A percentile compares a stretch with the other conserved stretches of the same genome.
phyloP scores from a whole-genome alignment of 1,140 invertebrate species.

The Listronotus bonariensis region DNA sequence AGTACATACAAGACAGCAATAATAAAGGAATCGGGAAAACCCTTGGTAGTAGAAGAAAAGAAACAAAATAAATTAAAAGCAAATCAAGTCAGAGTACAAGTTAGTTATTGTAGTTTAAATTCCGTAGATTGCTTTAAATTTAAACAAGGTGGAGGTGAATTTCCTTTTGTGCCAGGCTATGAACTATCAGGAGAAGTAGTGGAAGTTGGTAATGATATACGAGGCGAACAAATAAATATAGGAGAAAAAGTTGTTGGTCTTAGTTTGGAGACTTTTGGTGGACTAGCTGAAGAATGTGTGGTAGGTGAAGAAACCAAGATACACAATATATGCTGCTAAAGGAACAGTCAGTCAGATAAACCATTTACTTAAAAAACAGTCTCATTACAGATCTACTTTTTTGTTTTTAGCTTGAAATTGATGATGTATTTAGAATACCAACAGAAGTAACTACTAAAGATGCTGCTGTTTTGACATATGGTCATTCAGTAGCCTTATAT shows the following conservation, averaged over 20 bases:
- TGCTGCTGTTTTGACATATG: conserved; percentile 60
- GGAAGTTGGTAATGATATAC: conserved; percentile 53
- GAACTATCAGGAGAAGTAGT: conserved; percentile 59
- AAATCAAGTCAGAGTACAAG: conserved; percentile 56
- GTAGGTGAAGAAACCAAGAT: conserved; percentile 36
- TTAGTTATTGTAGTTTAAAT: conserved; percentile 63
- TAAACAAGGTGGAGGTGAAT: conserved; percentile 53
- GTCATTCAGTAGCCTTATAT: conserved; percentile 61
- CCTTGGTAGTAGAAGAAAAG: conserved; percentile 54
- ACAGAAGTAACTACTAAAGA: conserved; percentile 55
- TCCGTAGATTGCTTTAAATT: conserved; percentile 59
- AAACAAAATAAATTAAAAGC: conserved; percentile 51
- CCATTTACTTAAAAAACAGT: too few species aligned
- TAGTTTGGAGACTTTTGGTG: conserved; percentile 53
- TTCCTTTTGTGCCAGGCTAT: conserved; percentile 62
- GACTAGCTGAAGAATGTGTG: conserved; percentile 59
- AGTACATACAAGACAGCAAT: conserved; percentile 57
- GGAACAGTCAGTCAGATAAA: too few species aligned
- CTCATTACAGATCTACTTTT: not conserved
- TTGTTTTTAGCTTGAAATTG: conserved; percentile 47
- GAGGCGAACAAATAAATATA: conserved; percentile 41
- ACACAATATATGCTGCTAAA: not conserved
- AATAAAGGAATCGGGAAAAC: conserved; percentile 55
- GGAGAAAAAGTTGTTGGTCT: conserved; percentile 57
- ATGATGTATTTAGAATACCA: conserved; percentile 61